Conservation (phyloP, 2,113 vertebrate species). For the Eolophus roseicapilla region DNA sequence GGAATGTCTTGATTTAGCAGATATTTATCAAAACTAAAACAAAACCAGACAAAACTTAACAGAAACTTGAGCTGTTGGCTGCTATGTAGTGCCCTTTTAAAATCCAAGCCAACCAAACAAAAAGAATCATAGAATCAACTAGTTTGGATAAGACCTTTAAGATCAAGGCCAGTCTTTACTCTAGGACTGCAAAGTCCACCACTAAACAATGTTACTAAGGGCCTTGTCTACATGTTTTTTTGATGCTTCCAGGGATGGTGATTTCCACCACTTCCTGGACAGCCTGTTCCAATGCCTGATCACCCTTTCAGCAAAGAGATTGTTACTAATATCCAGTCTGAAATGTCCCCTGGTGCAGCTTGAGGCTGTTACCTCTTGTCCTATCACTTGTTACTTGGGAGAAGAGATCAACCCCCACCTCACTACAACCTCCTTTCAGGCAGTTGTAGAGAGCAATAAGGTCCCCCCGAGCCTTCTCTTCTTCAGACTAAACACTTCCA, state of each 20-base stretch:
- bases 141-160: not conserved
- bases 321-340: not conserved
- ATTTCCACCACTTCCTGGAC: not conserved
- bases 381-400: not conserved
- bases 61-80: not conserved
- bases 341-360: not conserved
- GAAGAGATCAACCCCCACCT: not conserved
- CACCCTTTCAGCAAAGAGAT: not conserved
- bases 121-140: not conserved
- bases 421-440: not conserved
- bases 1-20: not conserved
- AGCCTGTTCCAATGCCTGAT: not conserved
- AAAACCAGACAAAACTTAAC: not conserved
- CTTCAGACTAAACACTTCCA: not conserved
- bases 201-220: not conserved
- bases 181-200: not conserved
- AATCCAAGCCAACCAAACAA: not conserved
- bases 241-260: not conserved
- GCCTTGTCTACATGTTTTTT: not conserved
- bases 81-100: not conserved
- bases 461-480: not conserved
- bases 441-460: not conserved
- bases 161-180: not conserved
- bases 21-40: not conserved
- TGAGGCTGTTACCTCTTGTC: not conserved